Conservation (phyloP, 2,113 vertebrate genomes). For the Microcebus murinus region DNA sequence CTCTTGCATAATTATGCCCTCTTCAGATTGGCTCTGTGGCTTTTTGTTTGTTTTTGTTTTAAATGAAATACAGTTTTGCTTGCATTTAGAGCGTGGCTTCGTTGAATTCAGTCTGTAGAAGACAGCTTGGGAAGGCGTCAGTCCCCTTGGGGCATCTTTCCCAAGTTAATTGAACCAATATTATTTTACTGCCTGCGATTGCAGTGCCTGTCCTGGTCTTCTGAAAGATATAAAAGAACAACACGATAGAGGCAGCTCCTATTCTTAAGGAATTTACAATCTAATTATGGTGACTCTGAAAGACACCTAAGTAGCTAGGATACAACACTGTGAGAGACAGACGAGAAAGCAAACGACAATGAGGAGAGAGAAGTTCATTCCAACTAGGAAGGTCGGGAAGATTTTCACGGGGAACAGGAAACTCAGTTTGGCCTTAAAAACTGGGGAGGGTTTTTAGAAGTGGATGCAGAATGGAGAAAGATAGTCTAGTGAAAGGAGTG, state of each 20-base stretch:
- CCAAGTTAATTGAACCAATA: neutral
- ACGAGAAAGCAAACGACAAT: neutral
- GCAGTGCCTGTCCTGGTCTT: neutral
- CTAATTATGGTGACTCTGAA: neutral
- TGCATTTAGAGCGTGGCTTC: neutral
- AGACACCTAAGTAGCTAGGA: neutral
- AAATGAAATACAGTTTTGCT: neutral
- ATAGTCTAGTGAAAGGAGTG: neutral
- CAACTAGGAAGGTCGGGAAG: neutral
- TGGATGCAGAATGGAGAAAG: neutral
- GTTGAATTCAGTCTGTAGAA: neutral
- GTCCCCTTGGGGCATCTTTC: neutral
- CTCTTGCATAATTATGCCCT: neutral
- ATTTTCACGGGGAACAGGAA: neutral
- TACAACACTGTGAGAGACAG: neutral
- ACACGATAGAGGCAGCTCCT: neutral
- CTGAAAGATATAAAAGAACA: neutral
- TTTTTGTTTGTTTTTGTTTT: slow-evolving; percentile 3
- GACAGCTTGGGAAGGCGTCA: neutral
- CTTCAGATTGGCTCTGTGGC: neutral
- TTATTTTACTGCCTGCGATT: neutral
- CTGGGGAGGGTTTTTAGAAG: neutral
- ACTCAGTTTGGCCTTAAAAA: neutral
- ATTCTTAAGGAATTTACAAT: neutral
- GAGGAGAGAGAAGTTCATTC: neutral